Base-by-base conservation (phyloP, 2,113 vertebrate species). In the Eolophus roseicapilla region DNA sequence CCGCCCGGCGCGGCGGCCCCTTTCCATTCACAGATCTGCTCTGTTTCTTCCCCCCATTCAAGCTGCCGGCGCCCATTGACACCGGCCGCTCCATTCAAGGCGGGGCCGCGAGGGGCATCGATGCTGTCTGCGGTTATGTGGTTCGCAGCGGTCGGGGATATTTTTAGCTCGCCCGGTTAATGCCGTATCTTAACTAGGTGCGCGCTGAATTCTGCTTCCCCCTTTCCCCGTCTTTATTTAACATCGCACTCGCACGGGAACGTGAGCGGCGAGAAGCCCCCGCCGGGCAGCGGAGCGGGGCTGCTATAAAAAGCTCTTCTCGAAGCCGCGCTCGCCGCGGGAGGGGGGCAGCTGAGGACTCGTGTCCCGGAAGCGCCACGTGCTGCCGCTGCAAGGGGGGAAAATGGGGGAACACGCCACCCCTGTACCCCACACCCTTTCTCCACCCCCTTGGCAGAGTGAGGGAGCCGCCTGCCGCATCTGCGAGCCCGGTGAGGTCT, bases 241-340 rank as follows among this genome's bases (percentile, higher is more conserved):
- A 60, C 74, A 55, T 23, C 46, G 65, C 93, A 85, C 92, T 69
- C 69, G 57, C 44, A 21, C 50, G 11, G 62, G 33, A 94, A 82
- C 84, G 88, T 62, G 94, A 89, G 91, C 43, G 46, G 75, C 43
- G 83, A 90, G 76, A 62, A 79, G 20, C 24, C 49, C 82, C 62
- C 59, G 13, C 59, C 11, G 73, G 31, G 83, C 55, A 78, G 77
- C 68, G 62, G 27, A 46, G 43, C 78, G 29, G 53, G 20, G 76
- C 33, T 64, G 88, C 95, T 96, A 95, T 79, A 91, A 92, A 95
- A 95, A 95, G 89, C 90, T 93, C 64, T 41, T 59, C 15, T 62
- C 65, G 16, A 27, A 49, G 76, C 31, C 37, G 37, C 47, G 57
- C 73, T 76, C 10, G 18, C 44, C 55, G 70, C 67, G 49, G 57